phyloP scores from a whole-genome alignment of 1,140 invertebrate species.

The Eupristina koningsbergeri region DNA sequence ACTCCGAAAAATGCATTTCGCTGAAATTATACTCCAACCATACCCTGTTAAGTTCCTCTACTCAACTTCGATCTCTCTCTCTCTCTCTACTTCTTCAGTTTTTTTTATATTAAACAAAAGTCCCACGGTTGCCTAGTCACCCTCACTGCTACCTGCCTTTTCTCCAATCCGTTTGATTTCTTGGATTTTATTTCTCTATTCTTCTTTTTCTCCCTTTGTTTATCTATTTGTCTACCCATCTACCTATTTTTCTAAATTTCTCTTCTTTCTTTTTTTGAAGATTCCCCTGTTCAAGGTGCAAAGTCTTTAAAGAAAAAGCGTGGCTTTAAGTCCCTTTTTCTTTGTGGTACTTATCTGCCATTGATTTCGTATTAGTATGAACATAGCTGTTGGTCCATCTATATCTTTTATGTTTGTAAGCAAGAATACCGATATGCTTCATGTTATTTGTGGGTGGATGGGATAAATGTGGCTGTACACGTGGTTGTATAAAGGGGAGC shows the following conservation, averaged over 20 bases:
- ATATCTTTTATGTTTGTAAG: not conserved
- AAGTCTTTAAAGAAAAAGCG: not conserved
- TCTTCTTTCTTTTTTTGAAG: no score
- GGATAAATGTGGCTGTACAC: not conserved
- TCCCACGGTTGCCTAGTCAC: not conserved
- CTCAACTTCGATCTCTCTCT: not conserved
- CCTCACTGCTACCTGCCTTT: not conserved
- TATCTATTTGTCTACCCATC: no score
- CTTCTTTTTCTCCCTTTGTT: not conserved
- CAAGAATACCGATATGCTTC: not conserved
- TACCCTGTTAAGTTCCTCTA: no score
- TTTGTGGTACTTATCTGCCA: not conserved
- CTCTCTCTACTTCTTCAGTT: not conserved
- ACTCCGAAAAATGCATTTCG: not conserved
- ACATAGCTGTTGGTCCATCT: not conserved
- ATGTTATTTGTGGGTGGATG: not conserved
- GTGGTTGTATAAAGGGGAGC: constrained; percentile 3
- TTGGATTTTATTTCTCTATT: not conserved
- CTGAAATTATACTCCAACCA: no score
- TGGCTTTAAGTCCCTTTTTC: not conserved
- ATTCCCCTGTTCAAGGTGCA: not conserved
- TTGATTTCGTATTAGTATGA: not conserved
- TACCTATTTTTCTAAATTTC: no score
- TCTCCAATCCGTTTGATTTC: not conserved
- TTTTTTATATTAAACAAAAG: not conserved